A percentile compares a stretch with the other conserved stretches of the same genome.
phyloP scores from a whole-genome alignment of 1,140 invertebrate species.

The Helicoverpa armigera region DNA sequence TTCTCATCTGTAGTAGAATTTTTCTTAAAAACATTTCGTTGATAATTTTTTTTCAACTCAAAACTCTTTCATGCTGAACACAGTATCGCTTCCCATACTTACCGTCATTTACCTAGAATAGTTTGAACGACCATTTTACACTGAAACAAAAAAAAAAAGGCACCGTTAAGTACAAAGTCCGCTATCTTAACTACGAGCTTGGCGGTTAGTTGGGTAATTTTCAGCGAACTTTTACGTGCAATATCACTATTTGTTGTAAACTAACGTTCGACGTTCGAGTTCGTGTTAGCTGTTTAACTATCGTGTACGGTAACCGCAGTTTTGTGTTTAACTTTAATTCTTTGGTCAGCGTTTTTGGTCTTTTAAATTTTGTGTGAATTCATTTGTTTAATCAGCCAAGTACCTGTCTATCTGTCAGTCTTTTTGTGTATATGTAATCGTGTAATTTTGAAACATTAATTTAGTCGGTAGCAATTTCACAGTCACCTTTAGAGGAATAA shows the following conservation, averaged over 20 bases:
- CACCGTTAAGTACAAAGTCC: slow-evolving; percentile 22
- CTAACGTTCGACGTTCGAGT: slow-evolving; percentile 11
- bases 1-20: too few relatives aligned
- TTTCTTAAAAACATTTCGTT: too few relatives aligned
- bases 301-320: slow-evolving; percentile 15
- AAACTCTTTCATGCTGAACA: background rate
- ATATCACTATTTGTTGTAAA: slow-evolving; percentile 38
- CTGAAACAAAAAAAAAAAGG: background rate
- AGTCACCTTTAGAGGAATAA: too few relatives aligned
- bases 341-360: background rate
- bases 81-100: background rate
- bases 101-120: background rate
- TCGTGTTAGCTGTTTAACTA: background rate
- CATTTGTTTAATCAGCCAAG: background rate
- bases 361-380: background rate
- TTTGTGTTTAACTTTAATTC: background rate
- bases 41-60: too few relatives aligned
- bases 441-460: too few relatives aligned
- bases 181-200: slow-evolving; percentile 11
- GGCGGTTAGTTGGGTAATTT: slow-evolving; percentile 29
- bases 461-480: too few relatives aligned
- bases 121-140: slow-evolving; percentile 5
- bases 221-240: slow-evolving; percentile 19
- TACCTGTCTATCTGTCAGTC: background rate
- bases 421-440: background rate